These are phyloP conservation scores for Pampus argenteus DNA, from an alignment of 2,797 vertebrate genomes.

Conservation along the genomic window DNA sequence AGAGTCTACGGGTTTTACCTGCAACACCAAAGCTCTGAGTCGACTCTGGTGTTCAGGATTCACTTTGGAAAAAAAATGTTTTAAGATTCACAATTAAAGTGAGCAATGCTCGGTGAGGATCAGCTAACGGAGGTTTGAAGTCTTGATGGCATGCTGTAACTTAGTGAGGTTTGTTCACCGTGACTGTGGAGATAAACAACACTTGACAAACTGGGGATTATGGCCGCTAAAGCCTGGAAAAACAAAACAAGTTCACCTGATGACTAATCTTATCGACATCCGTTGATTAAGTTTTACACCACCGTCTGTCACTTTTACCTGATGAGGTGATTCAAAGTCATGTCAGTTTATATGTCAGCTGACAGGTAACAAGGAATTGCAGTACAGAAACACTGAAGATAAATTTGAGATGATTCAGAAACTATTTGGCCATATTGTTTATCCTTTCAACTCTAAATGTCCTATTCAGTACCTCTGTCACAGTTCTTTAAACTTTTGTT, in stretches of 20 bases:
- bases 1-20: neutral
- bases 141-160: constrained; percentile 10
- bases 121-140: neutral
- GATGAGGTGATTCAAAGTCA: neutral
- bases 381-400: neutral
- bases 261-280: neutral
- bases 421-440: no score
- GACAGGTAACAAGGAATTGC: neutral
- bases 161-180: neutral
- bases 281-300: neutral
- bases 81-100: neutral
- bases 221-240: neutral
- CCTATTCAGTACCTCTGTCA: no score
- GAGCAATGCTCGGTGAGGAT: neutral
- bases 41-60: no score
- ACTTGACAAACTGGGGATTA: neutral
- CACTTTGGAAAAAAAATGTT: neutral
- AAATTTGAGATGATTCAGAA: no score
- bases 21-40: rapidly evolving
- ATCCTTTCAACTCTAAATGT: no score
- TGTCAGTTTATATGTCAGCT: no score
- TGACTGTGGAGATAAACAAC: neutral
- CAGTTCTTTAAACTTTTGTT: no score
- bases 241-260: neutral
- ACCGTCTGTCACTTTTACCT: neutral